phyloP scores from a whole-genome alignment of 2,113 vertebrate species.

The Myiopsitta monachus region DNA sequence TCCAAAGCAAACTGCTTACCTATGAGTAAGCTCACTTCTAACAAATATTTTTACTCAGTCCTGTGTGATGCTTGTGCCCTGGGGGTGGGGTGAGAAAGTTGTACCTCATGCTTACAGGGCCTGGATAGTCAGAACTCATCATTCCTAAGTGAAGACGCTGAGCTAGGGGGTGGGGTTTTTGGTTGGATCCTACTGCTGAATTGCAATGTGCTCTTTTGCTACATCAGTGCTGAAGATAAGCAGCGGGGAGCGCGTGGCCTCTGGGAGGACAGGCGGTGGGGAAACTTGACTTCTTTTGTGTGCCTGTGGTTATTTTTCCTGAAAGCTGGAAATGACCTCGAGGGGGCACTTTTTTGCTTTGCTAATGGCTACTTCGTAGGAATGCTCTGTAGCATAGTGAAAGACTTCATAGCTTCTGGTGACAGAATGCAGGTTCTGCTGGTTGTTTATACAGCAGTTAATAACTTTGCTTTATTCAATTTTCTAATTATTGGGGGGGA shows the following conservation, averaged over 20 bases:
- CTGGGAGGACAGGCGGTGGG: not conserved
- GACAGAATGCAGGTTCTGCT: not conserved
- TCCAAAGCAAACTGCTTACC: not conserved
- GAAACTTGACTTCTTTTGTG: not conserved
- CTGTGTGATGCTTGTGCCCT: not conserved
- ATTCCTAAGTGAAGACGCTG: fast-evolving
- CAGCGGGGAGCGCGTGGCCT: not conserved
- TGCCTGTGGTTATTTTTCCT: not conserved
- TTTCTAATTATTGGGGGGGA: not conserved
- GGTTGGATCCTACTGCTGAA: not conserved
- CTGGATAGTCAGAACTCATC: fast-evolving
- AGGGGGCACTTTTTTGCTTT: conserved; percentile 25
- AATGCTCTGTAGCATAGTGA: not conserved
- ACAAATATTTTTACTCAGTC: not conserved
- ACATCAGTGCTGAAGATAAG: not conserved
- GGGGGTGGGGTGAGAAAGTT: not conserved
- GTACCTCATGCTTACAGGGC: not conserved
- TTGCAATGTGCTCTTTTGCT: not conserved
- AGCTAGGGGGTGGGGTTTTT: not conserved
- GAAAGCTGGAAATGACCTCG: not conserved
- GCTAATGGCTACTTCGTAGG: not conserved
- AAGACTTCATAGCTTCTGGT: not conserved
- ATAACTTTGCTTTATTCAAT: not conserved
- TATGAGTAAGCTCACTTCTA: not conserved
- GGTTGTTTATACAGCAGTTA: not conserved